Conservation (phyloP, 2,888 invertebrate species). For the Brachylomia viminalis region DNA sequence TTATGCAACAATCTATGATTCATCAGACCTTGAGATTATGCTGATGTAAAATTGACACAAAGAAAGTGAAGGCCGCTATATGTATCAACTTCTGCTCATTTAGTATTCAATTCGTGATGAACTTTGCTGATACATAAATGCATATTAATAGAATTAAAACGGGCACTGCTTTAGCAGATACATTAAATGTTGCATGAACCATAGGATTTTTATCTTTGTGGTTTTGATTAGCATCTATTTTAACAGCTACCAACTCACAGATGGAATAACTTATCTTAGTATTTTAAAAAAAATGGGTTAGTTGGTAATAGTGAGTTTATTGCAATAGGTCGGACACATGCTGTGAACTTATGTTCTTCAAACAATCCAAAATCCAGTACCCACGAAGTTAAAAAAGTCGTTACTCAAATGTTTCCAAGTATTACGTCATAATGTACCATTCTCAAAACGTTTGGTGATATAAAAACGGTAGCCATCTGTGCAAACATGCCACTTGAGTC, state of each 20-base stretch:
- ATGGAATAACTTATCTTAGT: neutral
- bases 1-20: conserved; percentile 63
- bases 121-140: conserved; percentile 41
- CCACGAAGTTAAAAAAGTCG: conserved; percentile 45
- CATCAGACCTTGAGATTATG: conserved; percentile 55
- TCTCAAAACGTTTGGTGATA: conserved; percentile 66
- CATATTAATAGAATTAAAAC: conserved; percentile 43
- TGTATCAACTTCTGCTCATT: conserved; percentile 51
- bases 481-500: conserved; percentile 74
- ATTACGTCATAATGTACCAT: conserved; percentile 68
- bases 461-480: conserved; percentile 77
- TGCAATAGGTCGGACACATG: neutral
- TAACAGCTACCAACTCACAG: neutral
- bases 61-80: conserved; percentile 59
- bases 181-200: neutral
- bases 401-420: conserved; percentile 54
- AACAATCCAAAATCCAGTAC: conserved; percentile 45
- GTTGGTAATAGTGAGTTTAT: neutral
- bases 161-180: conserved; percentile 28
- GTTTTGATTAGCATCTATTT: neutral
- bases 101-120: conserved; percentile 46
- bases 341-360: conserved; percentile 5
- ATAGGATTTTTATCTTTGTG: neutral
- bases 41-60: conserved; percentile 51
- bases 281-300: neutral